Base-by-base conservation (phyloP, 1,140 invertebrate genomes). In the Cotesia vestalis region DNA sequence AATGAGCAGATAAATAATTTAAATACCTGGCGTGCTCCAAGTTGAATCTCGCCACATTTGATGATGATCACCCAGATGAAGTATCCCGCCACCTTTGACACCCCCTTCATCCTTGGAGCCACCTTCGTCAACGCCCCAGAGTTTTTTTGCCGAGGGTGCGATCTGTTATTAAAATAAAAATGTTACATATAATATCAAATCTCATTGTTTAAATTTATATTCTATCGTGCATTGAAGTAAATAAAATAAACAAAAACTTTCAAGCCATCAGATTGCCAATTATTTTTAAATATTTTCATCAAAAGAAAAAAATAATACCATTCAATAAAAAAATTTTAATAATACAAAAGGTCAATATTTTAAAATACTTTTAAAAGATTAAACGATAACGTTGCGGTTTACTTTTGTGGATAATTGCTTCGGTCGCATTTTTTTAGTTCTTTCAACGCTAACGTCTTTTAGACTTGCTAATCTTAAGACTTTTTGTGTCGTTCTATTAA, bases 11-110 rank as follows among this genome's bases (percentile, higher is more conserved):
- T 46, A 53, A 72, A 67, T 62, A 59, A 27, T 12, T 52, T 68
- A 51, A 67, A 77, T 88, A 94, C 93, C 93, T 88, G 93, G 92
- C 73, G 93, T 93, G 79, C 93, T 94, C 94, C 94, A 95, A 66
- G 94, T 94, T 17, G 93, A 90, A 85, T 95, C 93, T 77, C 94
- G 89, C 94, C 94, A 95, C 89, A 94, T 93, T 84, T 94, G 92
- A 81, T 93, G 91, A 83, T 93, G 91, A 83, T 93, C 92, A 81
- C 92, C 93, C 81, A 95, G 86, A 84, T 93, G 92, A 86, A 94
- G 89, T 81, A 95, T 90, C 88, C 90, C 90, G 83, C 86, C 85
- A 57, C 85, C 85, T 83, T 86, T 86, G 76, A 86, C 85, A 79
- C 86, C 85, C 75, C 85, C 86, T 83, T 90, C 84, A 83, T 91